These are phyloP conservation scores for Melikaiella ostensackeni DNA, from an alignment of 2,888 invertebrate species.

Conservation along the genomic window DNA sequence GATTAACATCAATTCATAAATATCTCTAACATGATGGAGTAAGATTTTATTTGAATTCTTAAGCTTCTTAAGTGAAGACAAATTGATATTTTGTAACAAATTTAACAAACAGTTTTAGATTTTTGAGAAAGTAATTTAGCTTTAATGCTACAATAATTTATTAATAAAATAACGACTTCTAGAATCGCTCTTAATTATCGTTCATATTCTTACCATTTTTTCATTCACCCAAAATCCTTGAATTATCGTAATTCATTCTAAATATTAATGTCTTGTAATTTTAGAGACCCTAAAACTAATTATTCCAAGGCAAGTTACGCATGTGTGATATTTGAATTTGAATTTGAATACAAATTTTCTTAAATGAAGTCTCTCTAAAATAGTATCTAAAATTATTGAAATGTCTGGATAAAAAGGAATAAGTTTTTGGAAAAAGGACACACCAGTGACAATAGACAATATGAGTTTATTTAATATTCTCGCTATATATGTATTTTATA, in stretches of 20 bases:
- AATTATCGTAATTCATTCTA: neutral
- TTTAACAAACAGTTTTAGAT: neutral
- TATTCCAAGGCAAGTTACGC: neutral
- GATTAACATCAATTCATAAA: neutral
- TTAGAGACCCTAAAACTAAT: neutral
- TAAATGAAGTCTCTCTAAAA: too few relatives aligned
- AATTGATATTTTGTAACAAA: neutral
- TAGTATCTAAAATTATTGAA: neutral
- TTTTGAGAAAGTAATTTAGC: neutral
- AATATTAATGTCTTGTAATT: neutral
- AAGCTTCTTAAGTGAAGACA: neutral
- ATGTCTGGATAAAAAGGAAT: neutral
- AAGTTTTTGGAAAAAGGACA: constrained; percentile 49
- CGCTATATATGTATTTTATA: constrained; percentile 74
- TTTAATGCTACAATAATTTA: neutral
- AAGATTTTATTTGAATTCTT: neutral
- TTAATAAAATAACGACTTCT: neutral
- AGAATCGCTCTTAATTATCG: neutral
- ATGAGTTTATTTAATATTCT: constrained; percentile 76
- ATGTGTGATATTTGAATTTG: too few relatives aligned
- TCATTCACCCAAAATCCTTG: neutral
- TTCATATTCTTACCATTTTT: neutral
- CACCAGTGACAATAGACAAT: constrained; percentile 74
- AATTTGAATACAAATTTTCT: too few relatives aligned
- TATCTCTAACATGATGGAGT: neutral